These are phyloP conservation scores for Harpagifer antarcticus DNA, from an alignment of 2,797 vertebrate genomes.

Conservation along the genomic window DNA sequence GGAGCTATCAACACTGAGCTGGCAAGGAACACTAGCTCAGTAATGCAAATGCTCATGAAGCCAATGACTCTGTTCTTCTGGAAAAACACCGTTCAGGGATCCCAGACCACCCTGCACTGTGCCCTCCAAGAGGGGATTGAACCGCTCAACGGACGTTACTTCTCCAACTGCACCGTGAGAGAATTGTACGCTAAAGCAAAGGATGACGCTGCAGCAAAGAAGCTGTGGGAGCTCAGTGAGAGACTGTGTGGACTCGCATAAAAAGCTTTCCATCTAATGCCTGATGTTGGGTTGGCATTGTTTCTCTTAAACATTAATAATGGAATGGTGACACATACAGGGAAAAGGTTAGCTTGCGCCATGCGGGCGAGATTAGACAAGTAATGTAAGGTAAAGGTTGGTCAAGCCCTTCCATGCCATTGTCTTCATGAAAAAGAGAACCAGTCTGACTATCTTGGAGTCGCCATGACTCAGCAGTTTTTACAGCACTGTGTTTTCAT, in stretches of 20 bases:
- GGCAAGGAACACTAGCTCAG: constrained; percentile 17
- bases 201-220: constrained; percentile 78
- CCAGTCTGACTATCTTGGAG: not conserved
- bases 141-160: constrained; percentile 75
- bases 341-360: not conserved
- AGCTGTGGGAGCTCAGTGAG: constrained; percentile 85
- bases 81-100: constrained; percentile 70
- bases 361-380: not conserved
- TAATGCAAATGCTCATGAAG: not conserved
- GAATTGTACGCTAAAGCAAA: constrained; percentile 66
- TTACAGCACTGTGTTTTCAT: not conserved
- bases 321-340: not conserved
- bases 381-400: not conserved
- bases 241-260: constrained; percentile 68
- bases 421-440: too few relatives aligned
- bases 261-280: not conserved
- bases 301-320: not conserved
- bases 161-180: constrained; percentile 76
- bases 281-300: not conserved
- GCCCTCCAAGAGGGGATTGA: constrained; percentile 78
- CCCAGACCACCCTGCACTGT: constrained; percentile 80
- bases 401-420: too few relatives aligned
- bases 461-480: too few relatives aligned
- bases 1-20: constrained; percentile 69
- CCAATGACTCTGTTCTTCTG: constrained; percentile 65